Evolutionary conservation across 1,140 invertebrate species (phyloP).

Genomic region (Colletes latitarsis): DNA sequence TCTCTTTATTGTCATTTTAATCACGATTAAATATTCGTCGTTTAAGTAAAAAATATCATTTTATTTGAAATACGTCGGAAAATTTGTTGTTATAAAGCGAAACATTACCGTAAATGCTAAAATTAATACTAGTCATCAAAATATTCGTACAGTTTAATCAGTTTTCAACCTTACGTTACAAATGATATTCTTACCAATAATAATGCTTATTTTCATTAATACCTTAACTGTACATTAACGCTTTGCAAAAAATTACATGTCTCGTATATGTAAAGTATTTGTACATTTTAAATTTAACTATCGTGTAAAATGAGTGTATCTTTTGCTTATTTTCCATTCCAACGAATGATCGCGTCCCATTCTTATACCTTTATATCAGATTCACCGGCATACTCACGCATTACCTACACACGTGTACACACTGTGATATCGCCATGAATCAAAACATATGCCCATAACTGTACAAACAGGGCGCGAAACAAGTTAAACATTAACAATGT

Average conservation of each 20-base stretch:
- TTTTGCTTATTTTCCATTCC: background rate
- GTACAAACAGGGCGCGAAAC: background rate
- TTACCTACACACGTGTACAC: background rate
- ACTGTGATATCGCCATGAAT: background rate
- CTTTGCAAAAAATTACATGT: conserved; percentile 35
- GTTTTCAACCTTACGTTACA: conserved; percentile 50
- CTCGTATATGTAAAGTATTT: conserved; percentile 46
- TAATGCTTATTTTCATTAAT: conserved; percentile 40
- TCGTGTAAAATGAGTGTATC: conserved; percentile 45
- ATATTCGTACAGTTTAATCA: conserved; percentile 52
- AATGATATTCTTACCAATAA: conserved; percentile 29
- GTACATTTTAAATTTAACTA: conserved; percentile 47
- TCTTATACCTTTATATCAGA: background rate
- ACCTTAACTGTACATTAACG: conserved; percentile 57
- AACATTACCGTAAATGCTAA: conserved; percentile 53
- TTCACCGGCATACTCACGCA: background rate
- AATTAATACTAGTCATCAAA: conserved; percentile 40
- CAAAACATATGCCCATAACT: background rate
- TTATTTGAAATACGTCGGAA: conserved; percentile 46
- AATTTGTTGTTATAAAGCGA: conserved; percentile 38
- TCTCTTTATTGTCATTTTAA: background rate
- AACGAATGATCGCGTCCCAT: background rate
- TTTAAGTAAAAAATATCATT: conserved; percentile 58
- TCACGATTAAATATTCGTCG: conserved; percentile 8
- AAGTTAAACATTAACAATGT: conserved; percentile 27